phyloP scores from a whole-genome alignment of 23 tunicate species.

The Aplidium turbinatum region DNA sequence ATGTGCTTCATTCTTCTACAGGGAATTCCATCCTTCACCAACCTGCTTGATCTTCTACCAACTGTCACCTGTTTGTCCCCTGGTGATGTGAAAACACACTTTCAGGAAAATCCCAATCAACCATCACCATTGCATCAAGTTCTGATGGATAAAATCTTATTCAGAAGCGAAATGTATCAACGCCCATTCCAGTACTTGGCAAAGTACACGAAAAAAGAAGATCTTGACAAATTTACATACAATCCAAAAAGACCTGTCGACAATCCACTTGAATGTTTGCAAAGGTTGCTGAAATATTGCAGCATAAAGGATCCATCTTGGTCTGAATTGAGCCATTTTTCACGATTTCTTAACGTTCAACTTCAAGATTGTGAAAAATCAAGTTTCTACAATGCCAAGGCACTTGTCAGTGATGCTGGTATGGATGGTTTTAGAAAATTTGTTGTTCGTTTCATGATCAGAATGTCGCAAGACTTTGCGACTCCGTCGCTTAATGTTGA shows the following conservation, averaged over 20 bases:
- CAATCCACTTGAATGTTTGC: conserved; percentile 39
- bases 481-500: conserved; percentile 56
- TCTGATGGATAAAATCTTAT: conserved; percentile 33
- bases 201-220: not conserved
- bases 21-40: no score
- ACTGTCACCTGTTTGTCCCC: conserved; percentile 43
- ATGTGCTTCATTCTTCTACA: no score
- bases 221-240: conserved; percentile 45
- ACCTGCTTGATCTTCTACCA: conserved; percentile 33
- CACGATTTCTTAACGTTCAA: conserved; percentile 58
- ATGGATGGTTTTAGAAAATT: conserved; percentile 47
- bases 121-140: not conserved
- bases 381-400: conserved; percentile 19
- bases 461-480: conserved; percentile 82
- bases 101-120: conserved; percentile 8
- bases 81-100: not conserved
- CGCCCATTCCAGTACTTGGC: conserved; percentile 58
- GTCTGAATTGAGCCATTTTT: conserved; percentile 64
- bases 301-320: conserved; percentile 65
- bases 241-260: conserved; percentile 5
- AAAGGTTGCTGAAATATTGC: conserved; percentile 48
- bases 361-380: conserved; percentile 70
- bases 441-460: conserved; percentile 72
- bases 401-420: not conserved
- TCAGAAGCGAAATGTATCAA: conserved; percentile 41